Evolutionary conservation across 2,113 vertebrate species (phyloP).

Genomic region (Microcebus lehilahytsara): DNA sequence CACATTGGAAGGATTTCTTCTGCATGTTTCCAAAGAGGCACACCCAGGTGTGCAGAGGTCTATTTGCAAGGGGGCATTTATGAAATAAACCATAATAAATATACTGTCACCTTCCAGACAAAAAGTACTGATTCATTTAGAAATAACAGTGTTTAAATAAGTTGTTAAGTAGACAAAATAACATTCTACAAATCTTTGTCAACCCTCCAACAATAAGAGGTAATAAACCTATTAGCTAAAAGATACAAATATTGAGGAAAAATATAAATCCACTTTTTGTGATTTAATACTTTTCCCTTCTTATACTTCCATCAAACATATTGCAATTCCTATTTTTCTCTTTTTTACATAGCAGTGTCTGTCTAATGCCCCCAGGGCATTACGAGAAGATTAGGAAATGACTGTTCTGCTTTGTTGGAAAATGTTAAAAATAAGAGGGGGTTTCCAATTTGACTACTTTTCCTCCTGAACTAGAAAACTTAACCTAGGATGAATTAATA

Average conservation of each 20-base stretch:
- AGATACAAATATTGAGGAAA: not conserved
- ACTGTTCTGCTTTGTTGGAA: constrained; percentile 28
- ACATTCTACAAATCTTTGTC: not conserved
- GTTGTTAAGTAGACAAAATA: not conserved
- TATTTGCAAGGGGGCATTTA: not conserved
- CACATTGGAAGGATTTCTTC: not conserved
- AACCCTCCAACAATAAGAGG: not conserved
- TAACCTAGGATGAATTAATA: constrained; percentile 6
- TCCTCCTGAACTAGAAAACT: constrained; percentile 18
- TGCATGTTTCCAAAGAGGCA: not conserved
- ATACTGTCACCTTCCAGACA: not conserved
- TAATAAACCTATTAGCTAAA: constrained; percentile 16
- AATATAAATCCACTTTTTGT: not conserved
- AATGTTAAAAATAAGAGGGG: constrained; percentile 34
- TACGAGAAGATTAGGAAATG: constrained; percentile 35
- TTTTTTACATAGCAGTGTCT: not conserved
- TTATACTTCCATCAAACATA: not conserved
- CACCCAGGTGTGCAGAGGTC: not conserved
- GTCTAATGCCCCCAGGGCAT: not conserved
- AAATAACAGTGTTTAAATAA: constrained; percentile 23
- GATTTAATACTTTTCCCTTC: not conserved
- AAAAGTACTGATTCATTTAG: constrained; percentile 17
- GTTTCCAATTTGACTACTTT: constrained; percentile 55
- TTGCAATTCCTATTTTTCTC: constrained; percentile 12
- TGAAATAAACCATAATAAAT: not conserved